Percentiles rank a stretch among this genome's conserved stretches.
phyloP scores from a whole-genome alignment of 2,113 vertebrate species.

The Gracilinanus agilis region DNA sequence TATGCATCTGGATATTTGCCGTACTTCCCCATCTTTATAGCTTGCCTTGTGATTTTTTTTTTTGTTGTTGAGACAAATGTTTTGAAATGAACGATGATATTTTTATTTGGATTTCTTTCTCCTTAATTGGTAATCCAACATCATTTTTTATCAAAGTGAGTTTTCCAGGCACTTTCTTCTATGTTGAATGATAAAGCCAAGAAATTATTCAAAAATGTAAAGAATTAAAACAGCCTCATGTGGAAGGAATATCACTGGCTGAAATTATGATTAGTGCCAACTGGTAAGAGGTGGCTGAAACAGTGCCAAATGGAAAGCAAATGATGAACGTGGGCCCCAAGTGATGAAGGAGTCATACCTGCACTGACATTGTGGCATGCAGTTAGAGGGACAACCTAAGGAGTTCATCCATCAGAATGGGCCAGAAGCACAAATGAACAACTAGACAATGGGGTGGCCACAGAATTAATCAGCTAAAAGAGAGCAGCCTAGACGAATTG shows the following conservation, averaged over 20 bases:
- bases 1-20: background rate
- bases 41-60: background rate
- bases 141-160: background rate
- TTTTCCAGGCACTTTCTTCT: background rate
- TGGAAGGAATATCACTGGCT: background rate
- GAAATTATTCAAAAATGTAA: background rate
- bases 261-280: background rate
- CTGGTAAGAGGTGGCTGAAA: background rate
- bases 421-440: background rate
- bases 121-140: background rate
- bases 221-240: background rate
- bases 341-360: slow-evolving; percentile 20
- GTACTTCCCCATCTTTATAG: background rate
- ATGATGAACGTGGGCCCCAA: background rate
- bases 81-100: background rate
- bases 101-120: background rate
- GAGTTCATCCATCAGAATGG: background rate
- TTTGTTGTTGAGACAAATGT: background rate
- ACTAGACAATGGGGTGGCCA: background rate
- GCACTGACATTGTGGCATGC: background rate
- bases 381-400: background rate
- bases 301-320: background rate
- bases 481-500: too few species aligned
- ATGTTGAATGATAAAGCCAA: background rate
- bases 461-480: background rate